Base-by-base conservation (phyloP, 2,888 invertebrate species). In the Acrobasis suavella region DNA sequence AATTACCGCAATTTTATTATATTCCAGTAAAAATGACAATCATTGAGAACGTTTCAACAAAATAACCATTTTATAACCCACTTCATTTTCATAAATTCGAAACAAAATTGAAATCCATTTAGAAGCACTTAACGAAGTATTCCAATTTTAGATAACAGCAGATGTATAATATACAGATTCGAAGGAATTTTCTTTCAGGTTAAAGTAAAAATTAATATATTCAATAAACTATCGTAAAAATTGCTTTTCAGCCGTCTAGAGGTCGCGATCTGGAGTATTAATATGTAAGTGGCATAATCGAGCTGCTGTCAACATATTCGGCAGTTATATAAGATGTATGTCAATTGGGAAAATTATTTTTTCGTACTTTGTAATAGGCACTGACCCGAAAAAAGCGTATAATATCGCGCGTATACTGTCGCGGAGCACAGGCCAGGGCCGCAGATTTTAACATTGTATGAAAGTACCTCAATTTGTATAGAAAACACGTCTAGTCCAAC, bases 181-280 rank as follows among this genome's bases (percentile, higher is more conserved):
- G 2, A 42, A 12, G 9, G 1, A 46, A 46, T n/a, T 46, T 46
- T 46, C 46, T 42, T 1, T 3, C 12, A 46, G 2, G 46, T 14
- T 46, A 46, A 46, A 46, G 46, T 14, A 46, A 46, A 46, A 46
- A 46, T 14, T 46, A 46, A 46, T 46, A 46, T 46, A 46, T 46
- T 46, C 46, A 46, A 46, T 46, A 46, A 46, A 46, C 46, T 46
- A 46, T 14, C 46, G 14, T 12, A 46, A 46, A 46, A 46, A 3
- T n/a, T 46, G 12, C 14, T n/a, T 7, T 46, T 46, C 14, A n/a
- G 6, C n/a, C n/a, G 46, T 46, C 46, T 46, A n/a, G 46, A n/a
- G 46, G 46, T 46, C 46, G 7, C 6, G 5, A n/a, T 42, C 14
- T 14, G 10, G 10, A 9, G 14, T 10, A 46, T 46, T n/a, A n/a